A percentile compares a stretch with the other conserved stretches of the same genome.
These are phyloP conservation scores for Solea solea DNA, from an alignment of 2,113 vertebrate species.

Conservation along the genomic window DNA sequence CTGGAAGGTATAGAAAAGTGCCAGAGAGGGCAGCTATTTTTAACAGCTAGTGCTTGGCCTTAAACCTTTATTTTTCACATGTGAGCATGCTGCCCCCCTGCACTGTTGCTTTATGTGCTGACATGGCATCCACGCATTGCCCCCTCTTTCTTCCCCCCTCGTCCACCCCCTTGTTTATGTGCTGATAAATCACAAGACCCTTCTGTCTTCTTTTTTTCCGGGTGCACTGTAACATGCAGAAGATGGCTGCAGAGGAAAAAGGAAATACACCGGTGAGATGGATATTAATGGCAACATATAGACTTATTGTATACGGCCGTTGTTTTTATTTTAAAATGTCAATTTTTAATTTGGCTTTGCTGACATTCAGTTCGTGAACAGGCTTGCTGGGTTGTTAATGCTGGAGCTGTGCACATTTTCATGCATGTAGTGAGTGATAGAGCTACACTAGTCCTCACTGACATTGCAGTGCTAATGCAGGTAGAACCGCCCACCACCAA, in stretches of 20 bases:
- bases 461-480: conserved; percentile 80
- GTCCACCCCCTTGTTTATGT: conserved; percentile 14
- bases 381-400: conserved; percentile 54
- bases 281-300: conserved; percentile 9
- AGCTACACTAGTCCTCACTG: conserved; percentile 64
- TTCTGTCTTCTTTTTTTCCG: conserved; percentile 10
- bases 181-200: conserved; percentile 39
- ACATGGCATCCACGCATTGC: conserved; percentile 20
- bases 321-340: conserved; percentile 61
- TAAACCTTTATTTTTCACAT: conserved; percentile 34
- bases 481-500: conserved; percentile 25
- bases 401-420: conserved; percentile 53
- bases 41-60: conserved; percentile 67
- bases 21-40: conserved; percentile 78
- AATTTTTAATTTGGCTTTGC: conserved; percentile 61
- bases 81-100: neutral
- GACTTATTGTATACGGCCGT: conserved; percentile 40
- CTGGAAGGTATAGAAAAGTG: conserved; percentile 77
- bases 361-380: conserved; percentile 60
- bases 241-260: conserved; percentile 4
- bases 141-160: conserved; percentile 23
- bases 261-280: neutral
- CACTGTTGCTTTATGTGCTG: conserved; percentile 16
- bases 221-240: neutral
- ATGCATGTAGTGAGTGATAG: conserved; percentile 64